Evolutionary conservation across 2,888 invertebrate species (phyloP), one percentile per base, ranked within the genome.

Genomic region (Tridacna crocea): DNA sequence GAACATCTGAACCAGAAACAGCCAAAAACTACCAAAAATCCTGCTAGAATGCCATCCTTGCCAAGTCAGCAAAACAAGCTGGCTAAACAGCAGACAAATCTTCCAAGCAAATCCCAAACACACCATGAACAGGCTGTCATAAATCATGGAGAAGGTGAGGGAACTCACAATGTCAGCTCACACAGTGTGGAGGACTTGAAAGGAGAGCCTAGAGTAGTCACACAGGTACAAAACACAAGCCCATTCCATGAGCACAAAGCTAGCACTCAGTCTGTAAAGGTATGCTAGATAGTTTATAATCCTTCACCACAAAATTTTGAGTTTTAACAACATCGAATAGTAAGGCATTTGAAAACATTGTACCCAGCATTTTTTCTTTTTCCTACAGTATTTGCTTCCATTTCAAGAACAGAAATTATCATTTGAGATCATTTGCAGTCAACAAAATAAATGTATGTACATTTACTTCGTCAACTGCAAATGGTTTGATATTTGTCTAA

Each of bases 191-290:
- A 83, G 19, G 72, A 75, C 48, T 48, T 72, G 8, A 36, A n/a
- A 17, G 75, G 72, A 46, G 82, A 76, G 11, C 51, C 75, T 36
- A 75, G 77, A 27, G 81, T 88, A 0, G 78, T 89, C 26, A 89
- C 88, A 10, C 88, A 89, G 83, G 87, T 89, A 77, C 84, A 89
- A 72, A 87, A 83, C 51, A 87, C 85, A 11, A 83, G 87, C 65
- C 84, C 83, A 22, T 79, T 84, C 51, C 77, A 26, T 19, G 61
- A n/a, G 46, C 46, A 22, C 19, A 70, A 51, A 51, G 26, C 61
- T 24, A 61, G 61, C 13, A n/a, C 19, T 19, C n/a, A 51, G 19
- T 72, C 6, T 72, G 72, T 51, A n/a, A 22, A 51, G 48, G 72
- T 51, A 51, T 61, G 61, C 61, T 61, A 61, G 58, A 17, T n/a